Base-by-base conservation (phyloP, 2,113 vertebrate genomes). In the Phaetusa simplex region DNA sequence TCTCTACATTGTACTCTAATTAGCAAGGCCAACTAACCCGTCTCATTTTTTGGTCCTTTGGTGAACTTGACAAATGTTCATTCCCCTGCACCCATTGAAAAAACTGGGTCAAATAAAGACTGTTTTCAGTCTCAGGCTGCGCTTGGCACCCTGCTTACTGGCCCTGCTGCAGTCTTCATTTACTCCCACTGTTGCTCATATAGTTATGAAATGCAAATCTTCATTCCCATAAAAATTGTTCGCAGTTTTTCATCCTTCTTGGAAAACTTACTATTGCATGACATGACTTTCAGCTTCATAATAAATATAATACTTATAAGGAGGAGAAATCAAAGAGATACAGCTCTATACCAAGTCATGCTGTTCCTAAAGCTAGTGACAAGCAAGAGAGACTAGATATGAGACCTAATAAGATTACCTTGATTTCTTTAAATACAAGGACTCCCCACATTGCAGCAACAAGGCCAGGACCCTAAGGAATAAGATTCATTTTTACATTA, bases 341-440 rank as follows among this genome's bases (percentile, higher is more conserved):
- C 4, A 52, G 66, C 21, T 89, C 9, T 65, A 56, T 14, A 88
- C 9, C 5, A 73, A 73, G 17, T 45, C 55, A 47, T 66, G 34
- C 38, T 55, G 13, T 78, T 90, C 82, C 71, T 52, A 52, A 11
- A 36, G 43, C 13, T 16, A 73, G 22, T 47, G 32, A 52, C 34
- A 94, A 79, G 22, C 7, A 65, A 79, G n/a, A 90, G 20, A n/a
- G 43, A 50, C 7, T 27, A 65, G 15, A 55, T 61, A 47, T 83
- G 36, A 89, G 34, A 47, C 13, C 8, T 27, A 80, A 16, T 32
- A 69, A 47, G 36, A 90, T 97, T 98, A 99, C 99, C 98, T 98
- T 99, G 93, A 99, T 98, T 98, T 99, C 99, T 93, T 98, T 99
- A 96, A 99, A 99, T 15, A 99, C 97, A 70, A 99, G 94, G 78